Conservation (phyloP, 2,888 invertebrate species). For the Xylocampa areola region DNA sequence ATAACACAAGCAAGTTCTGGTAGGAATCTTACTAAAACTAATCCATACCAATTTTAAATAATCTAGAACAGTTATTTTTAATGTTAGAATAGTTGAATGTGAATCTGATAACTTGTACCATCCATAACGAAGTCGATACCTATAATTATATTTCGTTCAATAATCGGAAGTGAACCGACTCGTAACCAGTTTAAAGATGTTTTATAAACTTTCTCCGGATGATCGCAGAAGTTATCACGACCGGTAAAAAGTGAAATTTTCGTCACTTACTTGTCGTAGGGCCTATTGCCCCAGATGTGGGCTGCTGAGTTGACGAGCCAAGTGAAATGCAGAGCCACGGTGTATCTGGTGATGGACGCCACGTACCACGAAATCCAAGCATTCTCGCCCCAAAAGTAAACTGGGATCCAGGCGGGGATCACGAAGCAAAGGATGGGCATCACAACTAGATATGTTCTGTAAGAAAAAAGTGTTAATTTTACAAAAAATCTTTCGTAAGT, state of each 20-base stretch:
- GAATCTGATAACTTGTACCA: no score
- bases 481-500: not conserved
- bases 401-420: slow-evolving; percentile 94
- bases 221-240: slow-evolving; percentile 3
- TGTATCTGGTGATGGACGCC: slow-evolving; percentile 93
- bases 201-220: slow-evolving; percentile 50
- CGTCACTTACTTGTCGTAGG: slow-evolving; percentile 94
- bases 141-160: slow-evolving; percentile 12
- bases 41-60: no score
- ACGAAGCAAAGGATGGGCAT: slow-evolving; percentile 95
- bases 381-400: slow-evolving; percentile 93
- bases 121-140: no score
- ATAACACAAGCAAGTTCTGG: no score
- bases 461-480: slow-evolving; percentile 58
- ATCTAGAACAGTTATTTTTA: no score
- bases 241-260: slow-evolving; percentile 28
- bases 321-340: slow-evolving; percentile 94
- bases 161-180: slow-evolving; percentile 22
- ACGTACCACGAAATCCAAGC: slow-evolving; percentile 94
- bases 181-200: slow-evolving; percentile 37
- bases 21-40: no score
- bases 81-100: no score
- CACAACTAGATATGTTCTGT: slow-evolving; percentile 93
- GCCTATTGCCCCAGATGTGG: slow-evolving; percentile 97
- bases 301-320: slow-evolving; percentile 98